Evolutionary conservation across 2,113 vertebrate species (phyloP).

Genomic region (Microcebus jonahi): DNA sequence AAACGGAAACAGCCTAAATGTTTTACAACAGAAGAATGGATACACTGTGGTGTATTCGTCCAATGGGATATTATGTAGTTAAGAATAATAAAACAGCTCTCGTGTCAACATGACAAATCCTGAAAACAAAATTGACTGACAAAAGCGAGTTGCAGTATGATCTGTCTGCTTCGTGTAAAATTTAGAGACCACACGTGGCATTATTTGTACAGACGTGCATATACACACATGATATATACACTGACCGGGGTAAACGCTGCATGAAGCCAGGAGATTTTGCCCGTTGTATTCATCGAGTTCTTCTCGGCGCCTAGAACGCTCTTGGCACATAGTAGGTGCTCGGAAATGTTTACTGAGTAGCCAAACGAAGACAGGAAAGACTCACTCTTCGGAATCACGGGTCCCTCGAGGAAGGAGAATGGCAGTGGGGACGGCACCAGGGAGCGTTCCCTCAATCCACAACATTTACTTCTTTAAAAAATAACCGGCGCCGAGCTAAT

Average conservation of each 20-base stretch:
- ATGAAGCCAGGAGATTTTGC: too few relatives aligned
- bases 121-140: not conserved
- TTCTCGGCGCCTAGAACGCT: not conserved
- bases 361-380: not conserved
- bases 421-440: not conserved
- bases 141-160: not conserved
- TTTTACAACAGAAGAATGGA: not conserved
- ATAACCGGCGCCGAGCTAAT: not conserved
- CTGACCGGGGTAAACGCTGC: not conserved
- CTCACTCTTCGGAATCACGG: not conserved
- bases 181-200: not conserved
- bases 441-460: too few relatives aligned
- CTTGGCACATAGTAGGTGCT: not conserved
- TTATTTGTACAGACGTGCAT: not conserved
- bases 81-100: not conserved
- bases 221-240: too few relatives aligned
- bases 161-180: not conserved
- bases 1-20: not conserved
- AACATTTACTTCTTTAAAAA: not conserved
- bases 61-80: not conserved
- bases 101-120: not conserved
- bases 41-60: too few relatives aligned
- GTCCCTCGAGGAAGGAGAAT: not conserved
- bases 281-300: accelerated
- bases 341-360: not conserved